Evolutionary conservation across 2,888 invertebrate species (phyloP).

Genomic region (Caenorhabditis zanzibari): DNA sequence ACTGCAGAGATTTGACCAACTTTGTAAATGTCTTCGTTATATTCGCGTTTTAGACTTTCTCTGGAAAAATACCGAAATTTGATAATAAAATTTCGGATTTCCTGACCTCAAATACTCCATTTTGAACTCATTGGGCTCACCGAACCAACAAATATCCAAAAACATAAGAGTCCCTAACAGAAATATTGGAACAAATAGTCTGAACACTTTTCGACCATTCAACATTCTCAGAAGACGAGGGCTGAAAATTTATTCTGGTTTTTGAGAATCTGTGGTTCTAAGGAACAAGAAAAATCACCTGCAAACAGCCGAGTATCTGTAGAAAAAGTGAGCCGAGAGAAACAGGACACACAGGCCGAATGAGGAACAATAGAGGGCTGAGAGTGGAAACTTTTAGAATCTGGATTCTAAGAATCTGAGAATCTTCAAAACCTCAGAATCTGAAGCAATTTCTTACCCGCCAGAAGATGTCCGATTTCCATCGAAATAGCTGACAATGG

Average conservation of each 20-base stretch:
- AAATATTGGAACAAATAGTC: slow-evolving; percentile 25
- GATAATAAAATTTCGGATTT: not conserved
- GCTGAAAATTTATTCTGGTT: slow-evolving; percentile 20
- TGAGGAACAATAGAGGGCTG: slow-evolving; percentile 31
- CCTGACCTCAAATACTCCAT: slow-evolving; percentile 24
- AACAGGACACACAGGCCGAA: slow-evolving; percentile 37
- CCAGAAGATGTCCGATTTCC: slow-evolving; percentile 5
- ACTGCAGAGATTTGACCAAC: slow-evolving; percentile 40
- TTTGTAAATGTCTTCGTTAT: slow-evolving; percentile 20
- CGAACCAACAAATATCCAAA: slow-evolving; percentile 35
- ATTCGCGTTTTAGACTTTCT: slow-evolving; percentile 4
- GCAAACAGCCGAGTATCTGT: slow-evolving; percentile 33
- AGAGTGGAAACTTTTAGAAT: not conserved
- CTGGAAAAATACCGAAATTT: slow-evolving; percentile 14
- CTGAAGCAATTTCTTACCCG: not conserved
- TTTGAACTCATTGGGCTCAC: slow-evolving; percentile 23
- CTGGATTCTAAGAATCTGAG: no score
- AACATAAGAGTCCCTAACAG: slow-evolving; percentile 15
- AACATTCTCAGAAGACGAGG: slow-evolving; percentile 22
- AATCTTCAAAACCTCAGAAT: not conserved
- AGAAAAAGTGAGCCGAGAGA: slow-evolving; percentile 38
- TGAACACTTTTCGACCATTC: slow-evolving; percentile 13
- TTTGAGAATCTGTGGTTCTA: not conserved
- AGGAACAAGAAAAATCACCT: slow-evolving; percentile 3
- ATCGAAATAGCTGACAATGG: not conserved